Evolutionary conservation across 2,888 invertebrate genomes (phyloP).

Genomic region (Phytoseiulus persimilis): DNA sequence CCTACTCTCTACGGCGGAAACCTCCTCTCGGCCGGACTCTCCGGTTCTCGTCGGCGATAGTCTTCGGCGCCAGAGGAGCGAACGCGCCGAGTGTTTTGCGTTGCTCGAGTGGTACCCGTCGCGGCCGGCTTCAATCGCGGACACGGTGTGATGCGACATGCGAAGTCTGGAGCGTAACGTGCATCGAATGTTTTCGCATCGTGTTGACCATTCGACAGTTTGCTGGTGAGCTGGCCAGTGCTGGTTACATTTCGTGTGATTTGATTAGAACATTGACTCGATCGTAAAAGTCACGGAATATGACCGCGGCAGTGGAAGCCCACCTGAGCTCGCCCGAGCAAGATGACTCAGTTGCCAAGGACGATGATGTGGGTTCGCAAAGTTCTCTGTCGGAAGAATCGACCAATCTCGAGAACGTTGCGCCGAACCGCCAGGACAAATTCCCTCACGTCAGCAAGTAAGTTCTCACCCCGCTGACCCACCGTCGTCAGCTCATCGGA

Average conservation of each 20-base stretch:
- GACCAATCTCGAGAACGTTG: background rate
- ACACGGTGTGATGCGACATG: background rate
- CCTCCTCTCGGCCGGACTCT: conserved; percentile 5
- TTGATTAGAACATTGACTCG: background rate
- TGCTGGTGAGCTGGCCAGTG: background rate
- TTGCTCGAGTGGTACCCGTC: background rate
- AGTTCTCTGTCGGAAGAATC: background rate
- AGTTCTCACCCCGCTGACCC: background rate
- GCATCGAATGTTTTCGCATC: conserved; percentile 5
- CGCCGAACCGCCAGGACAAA: background rate
- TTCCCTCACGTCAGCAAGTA: background rate
- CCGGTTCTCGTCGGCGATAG: background rate
- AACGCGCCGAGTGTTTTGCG: background rate
- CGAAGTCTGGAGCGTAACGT: background rate
- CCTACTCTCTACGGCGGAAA: background rate
- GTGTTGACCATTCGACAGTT: background rate
- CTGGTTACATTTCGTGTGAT: background rate
- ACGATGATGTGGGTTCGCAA: background rate
- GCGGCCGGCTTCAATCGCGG: background rate
- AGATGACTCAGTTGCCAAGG: background rate
- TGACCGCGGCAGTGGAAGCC: background rate
- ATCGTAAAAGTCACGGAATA: background rate
- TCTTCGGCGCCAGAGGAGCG: background rate
- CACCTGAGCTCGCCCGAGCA: background rate
- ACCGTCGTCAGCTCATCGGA: background rate